Evolutionary conservation across 2,113 vertebrate species (phyloP).

Genomic region (Gnathonemus longibarbis): DNA sequence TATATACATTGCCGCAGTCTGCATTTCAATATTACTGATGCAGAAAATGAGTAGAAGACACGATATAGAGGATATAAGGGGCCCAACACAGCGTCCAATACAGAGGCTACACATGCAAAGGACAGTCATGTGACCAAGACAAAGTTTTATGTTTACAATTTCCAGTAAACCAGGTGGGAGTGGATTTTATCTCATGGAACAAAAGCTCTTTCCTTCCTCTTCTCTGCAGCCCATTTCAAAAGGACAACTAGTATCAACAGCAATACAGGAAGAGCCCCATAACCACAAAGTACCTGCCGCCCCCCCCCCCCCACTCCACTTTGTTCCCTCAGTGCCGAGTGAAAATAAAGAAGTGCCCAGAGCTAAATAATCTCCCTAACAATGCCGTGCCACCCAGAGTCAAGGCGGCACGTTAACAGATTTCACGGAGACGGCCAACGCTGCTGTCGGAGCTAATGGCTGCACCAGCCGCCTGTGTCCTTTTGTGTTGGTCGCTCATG

Average conservation of each 20-base stretch:
- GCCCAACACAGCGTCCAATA: neutral
- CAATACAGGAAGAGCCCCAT: conserved; percentile 46
- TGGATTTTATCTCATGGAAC: conserved; percentile 55
- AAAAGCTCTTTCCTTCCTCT: conserved; percentile 67
- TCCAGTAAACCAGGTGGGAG: conserved; percentile 27
- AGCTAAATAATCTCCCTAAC: conserved; percentile 37
- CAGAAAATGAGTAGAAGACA: neutral
- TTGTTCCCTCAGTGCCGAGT: conserved; percentile 54
- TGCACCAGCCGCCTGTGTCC: neutral
- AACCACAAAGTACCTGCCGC: conserved; percentile 47
- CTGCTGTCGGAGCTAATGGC: neutral
- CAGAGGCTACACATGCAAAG: neutral
- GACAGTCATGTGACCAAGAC: neutral
- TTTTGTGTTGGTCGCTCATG: neutral
- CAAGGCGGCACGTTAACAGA: neutral
- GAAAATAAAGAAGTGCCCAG: conserved; percentile 63
- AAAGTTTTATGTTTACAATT: conserved; percentile 31
- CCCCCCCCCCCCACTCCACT: conserved; percentile 45
- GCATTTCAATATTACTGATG: neutral
- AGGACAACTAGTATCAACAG: conserved; percentile 40
- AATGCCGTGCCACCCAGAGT: neutral
- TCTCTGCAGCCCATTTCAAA: conserved; percentile 53
- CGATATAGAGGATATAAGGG: neutral
- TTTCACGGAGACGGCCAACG: neutral
- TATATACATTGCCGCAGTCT: neutral